Base-by-base conservation (phyloP, 2,888 invertebrate genomes). In the Dasypolia templi region DNA sequence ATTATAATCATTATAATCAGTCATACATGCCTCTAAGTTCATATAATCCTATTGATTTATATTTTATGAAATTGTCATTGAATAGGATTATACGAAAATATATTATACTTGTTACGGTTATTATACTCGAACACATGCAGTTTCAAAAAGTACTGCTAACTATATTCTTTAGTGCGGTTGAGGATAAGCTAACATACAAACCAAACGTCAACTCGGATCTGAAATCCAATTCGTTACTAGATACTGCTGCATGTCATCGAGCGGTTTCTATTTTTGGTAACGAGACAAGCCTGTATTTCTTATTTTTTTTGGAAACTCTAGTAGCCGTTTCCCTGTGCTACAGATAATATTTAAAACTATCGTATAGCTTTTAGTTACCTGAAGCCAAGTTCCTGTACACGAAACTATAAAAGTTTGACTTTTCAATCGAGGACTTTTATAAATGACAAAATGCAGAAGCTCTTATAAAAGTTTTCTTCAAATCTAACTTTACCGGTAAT, bases 261-360 rank as follows among this genome's bases (percentile, higher is more conserved):
- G 75, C 71, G 70, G 70, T 83, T 79, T 83, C 81, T 68, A 83
- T 79, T 75, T 83, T 75, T 79, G 81, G 84, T 71, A 68, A 35
- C 84, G 61, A 35, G 84, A 84, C 81, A 81, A 81, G 67, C 67
- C 83, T 68, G 59, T 77, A 29, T 82, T 67, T 63, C 32, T 79
- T 82, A 7, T 39, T 39, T n/a, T 79, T 80, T 82, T 82, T 80
- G 72, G 64, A 72, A 69, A 58, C 35, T 69, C 49, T 67, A 59
- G 58, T 79, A 39, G 66, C 58, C 58, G 35, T 67, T 67, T 65
- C 26, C 59, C 35, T n/a, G 58, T 65, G 35, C 59, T n/a, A 68
- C 39, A 44, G 22, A 56, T 67, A 64, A 83, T 75, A 67, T 67
- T 71, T 58, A 44, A 46, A 51, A 12, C 49, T 62, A 35, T 65